These are phyloP conservation scores for Phasia obesa DNA, from an alignment of 2,888 invertebrate genomes.

Conservation along the genomic window DNA sequence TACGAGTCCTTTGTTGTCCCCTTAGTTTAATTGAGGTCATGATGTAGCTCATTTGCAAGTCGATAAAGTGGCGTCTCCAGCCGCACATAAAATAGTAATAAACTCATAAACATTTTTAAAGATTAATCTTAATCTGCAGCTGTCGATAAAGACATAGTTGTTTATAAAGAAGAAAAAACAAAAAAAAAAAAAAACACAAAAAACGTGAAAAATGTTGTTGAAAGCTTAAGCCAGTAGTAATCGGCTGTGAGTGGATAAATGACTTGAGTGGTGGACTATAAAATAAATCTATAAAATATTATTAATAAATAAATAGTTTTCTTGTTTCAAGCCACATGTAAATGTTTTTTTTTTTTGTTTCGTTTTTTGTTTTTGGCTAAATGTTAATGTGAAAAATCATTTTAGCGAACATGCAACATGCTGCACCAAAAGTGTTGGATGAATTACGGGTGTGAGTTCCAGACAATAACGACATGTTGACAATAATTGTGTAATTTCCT, in stretches of 20 bases:
- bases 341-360: background rate
- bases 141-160: conserved; percentile 57
- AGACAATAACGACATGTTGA: conserved; percentile 47
- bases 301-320: conserved; percentile 26
- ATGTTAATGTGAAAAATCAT: conserved; percentile 49
- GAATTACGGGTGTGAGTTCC: conserved; percentile 32
- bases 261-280: conserved; percentile 23
- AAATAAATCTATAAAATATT: conserved; percentile 28
- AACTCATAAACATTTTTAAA: conserved; percentile 49
- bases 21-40: too few relatives aligned
- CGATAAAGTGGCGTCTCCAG: conserved; percentile 22
- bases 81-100: conserved; percentile 29
- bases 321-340: background rate
- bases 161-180: conserved; percentile 21
- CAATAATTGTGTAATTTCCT: conserved; percentile 70
- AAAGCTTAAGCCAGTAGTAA: conserved; percentile 47
- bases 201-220: conserved; percentile 41
- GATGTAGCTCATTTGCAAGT: conserved; percentile 9
- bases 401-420: conserved; percentile 50
- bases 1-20: background rate
- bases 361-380: background rate
- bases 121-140: conserved; percentile 59
- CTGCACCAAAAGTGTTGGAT: conserved; percentile 39
- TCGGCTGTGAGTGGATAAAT: conserved; percentile 19
- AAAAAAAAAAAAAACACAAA: background rate